A percentile compares a stretch with the other conserved stretches of the same genome.
Evolutionary conservation across 2,888 invertebrate species (phyloP).

Genomic region (Eupithecia centaureata): DNA sequence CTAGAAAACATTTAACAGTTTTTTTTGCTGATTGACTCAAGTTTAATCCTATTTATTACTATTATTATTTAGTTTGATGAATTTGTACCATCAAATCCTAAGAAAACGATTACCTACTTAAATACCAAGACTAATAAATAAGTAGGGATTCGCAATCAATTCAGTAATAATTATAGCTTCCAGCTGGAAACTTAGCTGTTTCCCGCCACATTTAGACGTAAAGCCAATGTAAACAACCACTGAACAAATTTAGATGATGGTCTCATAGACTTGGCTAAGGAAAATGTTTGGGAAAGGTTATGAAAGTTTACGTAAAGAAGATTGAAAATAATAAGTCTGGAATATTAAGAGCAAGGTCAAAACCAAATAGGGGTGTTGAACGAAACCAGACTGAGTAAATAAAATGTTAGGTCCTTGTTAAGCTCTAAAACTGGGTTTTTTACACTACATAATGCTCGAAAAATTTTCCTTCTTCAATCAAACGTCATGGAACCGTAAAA

Average conservation of each 20-base stretch:
- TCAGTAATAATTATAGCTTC: neutral
- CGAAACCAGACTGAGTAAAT: neutral
- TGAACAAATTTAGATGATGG: conserved; percentile 15
- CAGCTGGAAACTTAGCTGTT: neutral
- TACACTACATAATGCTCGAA: too few species aligned
- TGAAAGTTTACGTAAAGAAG: conserved; percentile 14
- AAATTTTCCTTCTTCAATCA: too few species aligned
- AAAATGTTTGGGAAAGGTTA: conserved; percentile 19
- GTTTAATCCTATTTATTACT: neutral
- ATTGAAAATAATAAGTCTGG: neutral
- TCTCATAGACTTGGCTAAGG: conserved; percentile 27
- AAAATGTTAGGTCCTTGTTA: too few species aligned
- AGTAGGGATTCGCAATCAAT: neutral
- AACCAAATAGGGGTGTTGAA: neutral
- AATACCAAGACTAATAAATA: too few species aligned
- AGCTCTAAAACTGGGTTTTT: too few species aligned
- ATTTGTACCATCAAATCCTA: neutral
- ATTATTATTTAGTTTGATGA: neutral
- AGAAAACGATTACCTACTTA: neutral
- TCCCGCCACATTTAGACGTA: conserved; percentile 5
- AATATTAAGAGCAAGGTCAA: neutral
- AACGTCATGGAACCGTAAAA: too few species aligned
- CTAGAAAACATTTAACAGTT: too few species aligned
- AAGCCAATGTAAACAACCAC: conserved; percentile 30
- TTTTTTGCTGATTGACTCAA: too few species aligned